phyloP scores from a whole-genome alignment of 2,888 invertebrate species.

The Agriopis leucophaearia region DNA sequence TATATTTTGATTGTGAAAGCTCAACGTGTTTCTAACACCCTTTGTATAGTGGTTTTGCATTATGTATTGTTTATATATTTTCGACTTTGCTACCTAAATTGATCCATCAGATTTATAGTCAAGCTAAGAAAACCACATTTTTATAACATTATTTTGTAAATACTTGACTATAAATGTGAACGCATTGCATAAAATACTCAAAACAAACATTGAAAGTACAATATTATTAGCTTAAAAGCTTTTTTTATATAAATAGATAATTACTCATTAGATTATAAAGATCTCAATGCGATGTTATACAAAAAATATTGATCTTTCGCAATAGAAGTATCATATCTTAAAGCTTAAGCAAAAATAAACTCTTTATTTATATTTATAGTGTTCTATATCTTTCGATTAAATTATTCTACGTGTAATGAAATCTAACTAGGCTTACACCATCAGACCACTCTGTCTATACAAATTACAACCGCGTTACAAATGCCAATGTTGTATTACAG shows the following conservation, averaged over 20 bases:
- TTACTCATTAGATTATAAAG: slow-evolving; percentile 57
- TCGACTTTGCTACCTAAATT: slow-evolving; percentile 34
- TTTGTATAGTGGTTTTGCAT: slow-evolving; percentile 66
- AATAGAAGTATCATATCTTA: slow-evolving; percentile 78
- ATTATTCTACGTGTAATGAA: slow-evolving; percentile 57
- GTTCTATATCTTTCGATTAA: slow-evolving; percentile 60
- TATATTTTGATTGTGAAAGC: slow-evolving; percentile 64
- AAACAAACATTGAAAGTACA: slow-evolving; percentile 38
- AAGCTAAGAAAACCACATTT: slow-evolving; percentile 14
- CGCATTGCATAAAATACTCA: slow-evolving; percentile 45
- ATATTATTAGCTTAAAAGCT: slow-evolving; percentile 62
- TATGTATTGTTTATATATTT: slow-evolving; percentile 41
- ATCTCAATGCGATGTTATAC: slow-evolving; percentile 77
- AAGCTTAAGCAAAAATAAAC: slow-evolving; percentile 86
- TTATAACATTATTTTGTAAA: slow-evolving; percentile 16
- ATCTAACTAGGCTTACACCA: slow-evolving; percentile 78
- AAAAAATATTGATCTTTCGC: slow-evolving; percentile 82
- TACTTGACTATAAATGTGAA: slow-evolving; percentile 36
- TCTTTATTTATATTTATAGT: slow-evolving; percentile 74
- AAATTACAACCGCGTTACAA: slow-evolving; percentile 45
- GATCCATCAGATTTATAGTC: slow-evolving; percentile 20
- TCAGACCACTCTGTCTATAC: slow-evolving; percentile 55
- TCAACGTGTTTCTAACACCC: slow-evolving; percentile 81
- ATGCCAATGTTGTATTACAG: neutral
- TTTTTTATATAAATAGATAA: slow-evolving; percentile 63